Base-by-base conservation (phyloP, 2,113 vertebrate species). In the Perccottus glenii region DNA sequence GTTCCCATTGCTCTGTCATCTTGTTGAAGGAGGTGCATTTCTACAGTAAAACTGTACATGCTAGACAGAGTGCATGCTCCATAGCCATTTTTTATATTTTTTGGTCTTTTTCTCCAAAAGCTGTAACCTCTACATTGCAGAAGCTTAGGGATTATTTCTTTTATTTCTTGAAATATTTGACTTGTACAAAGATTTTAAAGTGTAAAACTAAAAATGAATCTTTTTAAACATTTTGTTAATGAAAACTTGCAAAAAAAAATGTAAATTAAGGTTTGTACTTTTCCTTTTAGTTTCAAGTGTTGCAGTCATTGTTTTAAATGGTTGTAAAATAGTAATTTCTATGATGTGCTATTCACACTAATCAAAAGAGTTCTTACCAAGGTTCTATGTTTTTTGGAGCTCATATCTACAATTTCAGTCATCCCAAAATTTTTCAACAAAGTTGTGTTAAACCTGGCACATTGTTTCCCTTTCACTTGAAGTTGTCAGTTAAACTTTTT, bases 251-350 rank as follows among this genome's bases (percentile, higher is more conserved):
- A 79, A 72, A 58, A 67, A 64, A 74, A 67, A 70, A 60, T 80
- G 76, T 88, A 78, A 83, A 73, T 83, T 83, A 72, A 72, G 66
- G 43, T 58, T 71, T 82, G 73, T 89, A 63, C 63, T 70, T 81
- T 85, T 72, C 67, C 62, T 77, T 77, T 77, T 52, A 77, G 70
- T 82, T 88, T 84, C 68, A 43, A 73, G 82, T 85, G 81, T 88
- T 90, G 81, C 93, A 92, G 92, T 93, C 91, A 93, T 93, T 93
- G 91, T 93, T 93, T 93, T 93, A 93, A 93, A 93, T 93, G 93
- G 91, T 93, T 93, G 91, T 93, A 83, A 91, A 86, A 81, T 81
- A 64, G 60, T 84, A 55, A 66, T 56, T 86, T 88, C 43, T 83
- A 60, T 73, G 65, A 68, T 71, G 33, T 55, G 33, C 33, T 55